Conservation (phyloP, 2,797 vertebrate genomes). For the Macrochelys suwanniensis region DNA sequence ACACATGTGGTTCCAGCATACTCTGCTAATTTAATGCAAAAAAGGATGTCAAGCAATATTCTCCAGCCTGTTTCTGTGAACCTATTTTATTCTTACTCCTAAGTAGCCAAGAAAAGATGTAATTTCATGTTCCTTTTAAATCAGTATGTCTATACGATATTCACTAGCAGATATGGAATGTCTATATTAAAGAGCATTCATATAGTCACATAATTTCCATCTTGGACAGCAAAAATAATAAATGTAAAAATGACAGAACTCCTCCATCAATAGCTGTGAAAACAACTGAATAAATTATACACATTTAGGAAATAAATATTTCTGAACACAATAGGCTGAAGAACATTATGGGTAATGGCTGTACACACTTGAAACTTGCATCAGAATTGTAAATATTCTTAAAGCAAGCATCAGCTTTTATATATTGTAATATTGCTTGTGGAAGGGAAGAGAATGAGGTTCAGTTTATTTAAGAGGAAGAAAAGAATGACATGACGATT, state of each 20-base stretch:
- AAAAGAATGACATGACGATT: background rate
- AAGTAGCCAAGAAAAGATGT: background rate
- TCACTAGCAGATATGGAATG: background rate
- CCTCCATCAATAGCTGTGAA: conserved; percentile 3
- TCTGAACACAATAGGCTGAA: conserved; percentile 15
- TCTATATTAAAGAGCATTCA: conserved; percentile 24
- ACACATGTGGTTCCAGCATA: background rate
- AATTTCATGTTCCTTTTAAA: conserved; percentile 22
- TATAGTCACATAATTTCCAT: conserved; percentile 36
- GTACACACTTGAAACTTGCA: background rate
- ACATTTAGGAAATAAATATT: conserved; percentile 7
- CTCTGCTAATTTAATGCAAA: background rate
- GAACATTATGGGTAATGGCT: background rate
- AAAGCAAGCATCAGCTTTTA: background rate
- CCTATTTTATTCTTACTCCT: background rate
- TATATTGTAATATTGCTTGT: background rate
- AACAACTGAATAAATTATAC: background rate
- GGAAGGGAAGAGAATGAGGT: background rate
- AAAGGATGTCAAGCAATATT: background rate
- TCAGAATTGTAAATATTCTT: background rate
- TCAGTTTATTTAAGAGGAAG: background rate
- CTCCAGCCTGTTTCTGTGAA: background rate
- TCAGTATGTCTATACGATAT: background rate
- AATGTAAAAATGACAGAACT: conserved; percentile 17
- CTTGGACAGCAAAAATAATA: background rate